Evolutionary conservation across 2,113 vertebrate genomes (phyloP).

Genomic region (Ictalurus punctatus): DNA sequence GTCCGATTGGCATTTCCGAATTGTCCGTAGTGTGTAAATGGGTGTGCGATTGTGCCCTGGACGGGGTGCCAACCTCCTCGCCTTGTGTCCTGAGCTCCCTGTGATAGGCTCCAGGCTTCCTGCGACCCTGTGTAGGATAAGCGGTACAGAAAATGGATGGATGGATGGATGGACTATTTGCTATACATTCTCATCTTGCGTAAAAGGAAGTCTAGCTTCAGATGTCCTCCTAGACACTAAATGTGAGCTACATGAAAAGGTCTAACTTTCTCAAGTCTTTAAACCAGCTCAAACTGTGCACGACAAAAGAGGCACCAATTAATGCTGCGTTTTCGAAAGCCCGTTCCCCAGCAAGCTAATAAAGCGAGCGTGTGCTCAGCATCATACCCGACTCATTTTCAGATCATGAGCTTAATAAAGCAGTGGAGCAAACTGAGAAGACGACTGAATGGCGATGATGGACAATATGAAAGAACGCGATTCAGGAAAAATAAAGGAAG

Average conservation of each 20-base stretch:
- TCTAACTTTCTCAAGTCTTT: slow-evolving; percentile 34
- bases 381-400: background rate
- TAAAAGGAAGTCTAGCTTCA: background rate
- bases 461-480: background rate
- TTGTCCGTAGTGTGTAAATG: too few species aligned
- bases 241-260: background rate
- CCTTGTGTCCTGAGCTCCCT: too few species aligned
- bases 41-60: too few species aligned
- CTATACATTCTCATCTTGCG: background rate
- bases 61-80: too few species aligned
- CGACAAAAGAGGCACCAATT: background rate
- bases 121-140: too few species aligned
- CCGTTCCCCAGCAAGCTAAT: slow-evolving; percentile 16
- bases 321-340: background rate
- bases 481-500: slow-evolving; percentile 12
- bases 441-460: background rate
- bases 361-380: background rate
- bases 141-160: too few species aligned
- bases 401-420: background rate
- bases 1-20: too few species aligned
- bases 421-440: background rate
- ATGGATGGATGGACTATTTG: background rate
- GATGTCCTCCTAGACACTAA: background rate
- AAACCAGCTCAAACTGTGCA: slow-evolving; percentile 37
- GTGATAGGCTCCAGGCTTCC: too few species aligned